A percentile compares a stretch with the other conserved stretches of the same genome.
phyloP scores from a whole-genome alignment of 2,888 invertebrate species.

The Steinernema carpocapsae region DNA sequence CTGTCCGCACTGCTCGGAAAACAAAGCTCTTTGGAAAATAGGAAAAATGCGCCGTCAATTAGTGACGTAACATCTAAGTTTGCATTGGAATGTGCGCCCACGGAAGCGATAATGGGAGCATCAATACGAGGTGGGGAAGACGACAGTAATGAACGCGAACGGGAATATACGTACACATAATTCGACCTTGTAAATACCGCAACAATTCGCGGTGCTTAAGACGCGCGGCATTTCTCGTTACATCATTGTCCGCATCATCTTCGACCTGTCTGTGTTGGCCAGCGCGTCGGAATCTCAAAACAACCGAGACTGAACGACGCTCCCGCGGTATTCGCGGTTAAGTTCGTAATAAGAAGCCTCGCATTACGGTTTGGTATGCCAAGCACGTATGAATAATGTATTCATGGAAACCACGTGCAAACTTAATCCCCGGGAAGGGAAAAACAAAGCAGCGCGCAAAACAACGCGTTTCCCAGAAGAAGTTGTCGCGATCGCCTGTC shows the following conservation, averaged over 20 bases:
- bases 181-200: conserved; percentile 33
- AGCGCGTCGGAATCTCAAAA: not conserved
- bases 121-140: not conserved
- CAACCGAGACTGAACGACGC: not conserved
- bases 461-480: no score
- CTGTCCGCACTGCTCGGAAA: no score
- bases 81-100: not conserved
- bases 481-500: no score
- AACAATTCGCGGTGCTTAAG: conserved; percentile 25
- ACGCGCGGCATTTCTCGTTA: conserved; percentile 6
- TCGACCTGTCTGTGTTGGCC: not conserved
- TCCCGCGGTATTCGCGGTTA: no score
- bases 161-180: conserved; percentile 22
- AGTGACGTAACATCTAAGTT: conserved; percentile 17
- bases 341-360: no score
- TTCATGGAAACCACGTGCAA: no score
- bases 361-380: no score
- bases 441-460: no score
- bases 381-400: no score
- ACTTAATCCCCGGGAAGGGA: no score
- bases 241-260: not conserved
- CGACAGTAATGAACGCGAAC: conserved; percentile 16
- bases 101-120: not conserved
- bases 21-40: not conserved
- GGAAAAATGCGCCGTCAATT: conserved; percentile 8